phyloP scores from a whole-genome alignment of 2,888 invertebrate genomes.

The Chymomyza fuscimana region DNA sequence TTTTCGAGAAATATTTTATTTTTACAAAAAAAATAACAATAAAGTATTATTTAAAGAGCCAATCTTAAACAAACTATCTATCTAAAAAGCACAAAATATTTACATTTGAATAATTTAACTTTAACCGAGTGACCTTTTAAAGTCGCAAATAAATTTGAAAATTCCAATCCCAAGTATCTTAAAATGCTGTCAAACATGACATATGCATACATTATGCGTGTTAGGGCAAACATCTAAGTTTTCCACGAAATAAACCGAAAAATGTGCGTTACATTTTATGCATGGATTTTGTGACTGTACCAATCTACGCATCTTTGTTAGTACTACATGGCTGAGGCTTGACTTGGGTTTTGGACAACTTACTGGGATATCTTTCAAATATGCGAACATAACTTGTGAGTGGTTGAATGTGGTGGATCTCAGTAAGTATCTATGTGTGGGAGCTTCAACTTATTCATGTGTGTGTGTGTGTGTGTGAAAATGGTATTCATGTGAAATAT shows the following conservation, averaged over 20 bases:
- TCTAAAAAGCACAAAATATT: background rate
- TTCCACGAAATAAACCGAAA: slow-evolving; percentile 16
- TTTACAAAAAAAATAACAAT: too few relatives aligned
- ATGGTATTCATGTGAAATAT: slow-evolving; percentile 68
- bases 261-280: slow-evolving; percentile 17
- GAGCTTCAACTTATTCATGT: slow-evolving; percentile 17
- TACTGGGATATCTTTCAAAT: slow-evolving; percentile 42
- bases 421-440: too few relatives aligned
- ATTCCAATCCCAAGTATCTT: slow-evolving; percentile 5
- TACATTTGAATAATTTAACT: background rate
- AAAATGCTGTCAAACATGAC: slow-evolving; percentile 11
- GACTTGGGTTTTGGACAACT: slow-evolving; percentile 44
- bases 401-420: too few relatives aligned
- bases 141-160: background rate
- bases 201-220: slow-evolving; percentile 1
- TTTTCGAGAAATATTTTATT: too few relatives aligned
- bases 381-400: slow-evolving; percentile 59
- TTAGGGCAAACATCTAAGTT: slow-evolving; percentile 30
- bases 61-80: too few relatives aligned
- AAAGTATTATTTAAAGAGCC: too few relatives aligned
- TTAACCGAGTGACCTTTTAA: background rate
- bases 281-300: background rate
- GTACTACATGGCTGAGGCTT: slow-evolving; percentile 3
- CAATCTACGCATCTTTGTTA: slow-evolving; percentile 21
- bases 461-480: slow-evolving; percentile 30